Percentiles rank a stretch among this genome's conserved stretches.
Conservation (phyloP, 2,113 vertebrate genomes). For the Phoenicopterus ruber region DNA sequence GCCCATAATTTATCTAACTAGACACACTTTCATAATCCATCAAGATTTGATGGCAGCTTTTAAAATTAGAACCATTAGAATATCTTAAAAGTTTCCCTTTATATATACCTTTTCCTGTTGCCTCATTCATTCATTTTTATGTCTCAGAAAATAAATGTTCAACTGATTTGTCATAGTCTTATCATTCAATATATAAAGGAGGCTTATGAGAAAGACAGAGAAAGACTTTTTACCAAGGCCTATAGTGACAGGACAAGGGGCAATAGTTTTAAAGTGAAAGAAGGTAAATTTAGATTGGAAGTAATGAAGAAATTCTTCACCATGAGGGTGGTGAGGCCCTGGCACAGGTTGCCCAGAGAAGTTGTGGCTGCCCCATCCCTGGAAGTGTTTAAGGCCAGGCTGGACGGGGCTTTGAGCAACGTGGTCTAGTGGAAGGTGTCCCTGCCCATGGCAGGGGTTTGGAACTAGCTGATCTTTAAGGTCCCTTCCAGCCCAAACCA, state of each 20-base stretch:
- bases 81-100: conserved; percentile 55
- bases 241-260: background rate
- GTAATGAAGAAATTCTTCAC: background rate
- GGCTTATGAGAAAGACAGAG: background rate
- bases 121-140: conserved; percentile 55
- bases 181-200: background rate
- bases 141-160: conserved; percentile 50
- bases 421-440: background rate
- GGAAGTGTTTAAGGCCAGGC: background rate
- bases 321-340: accelerated
- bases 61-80: conserved; percentile 69
- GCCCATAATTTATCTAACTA: conserved; percentile 57
- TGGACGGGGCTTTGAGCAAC: background rate
- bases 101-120: conserved; percentile 50
- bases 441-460: background rate
- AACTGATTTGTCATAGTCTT: conserved; percentile 39
- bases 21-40: conserved; percentile 56
- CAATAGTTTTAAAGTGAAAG: background rate
- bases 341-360: background rate
- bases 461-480: background rate
- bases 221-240: background rate
- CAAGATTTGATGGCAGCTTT: conserved; percentile 60
- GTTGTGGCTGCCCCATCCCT: background rate
- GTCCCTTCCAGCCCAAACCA: background rate
- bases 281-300: background rate